Evolutionary conservation across 2,797 vertebrate species (phyloP), one percentile per base, ranked within the genome.

Genomic region (Eremophila alpestris): DNA sequence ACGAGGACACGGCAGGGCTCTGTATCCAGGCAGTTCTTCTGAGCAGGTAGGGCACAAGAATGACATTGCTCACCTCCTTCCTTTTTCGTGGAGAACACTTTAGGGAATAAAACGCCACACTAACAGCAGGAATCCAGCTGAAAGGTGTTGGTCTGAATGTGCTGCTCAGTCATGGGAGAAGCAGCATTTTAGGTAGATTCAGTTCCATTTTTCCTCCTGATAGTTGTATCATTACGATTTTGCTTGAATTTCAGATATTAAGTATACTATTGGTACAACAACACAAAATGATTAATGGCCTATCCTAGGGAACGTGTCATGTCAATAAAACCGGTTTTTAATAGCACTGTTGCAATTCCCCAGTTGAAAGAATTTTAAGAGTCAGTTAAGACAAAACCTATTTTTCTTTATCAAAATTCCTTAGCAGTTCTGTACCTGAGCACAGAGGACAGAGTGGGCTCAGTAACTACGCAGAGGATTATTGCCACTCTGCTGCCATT

Each of bases 371-470:
- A 69, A 83, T 91, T 94, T 91, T 69, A 48, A 48, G 56, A 84
- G 58, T 81, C 62, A n/a, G 73, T 86, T 94, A 87, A 92, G 92
- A 88, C 79, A 92, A 94, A 94, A 74, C 62, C 63, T 77, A 54
- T 93, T 95, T 94, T 92, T 95, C 89, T 36, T 93, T 79, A 73
- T 29, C 92, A 83, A 55, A 87, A 83, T 67, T 90, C 49, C 51
- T 80, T 77, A 87, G 64, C 60, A 52, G 59, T 64, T 76, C 45
- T 82, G 67, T 74, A 54, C n/a, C 67, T 70, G 58, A 90, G 67
- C 48, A 74, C 14, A 46, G 67, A 67, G 60, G 43, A 87, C 32
- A 63, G 80, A 75, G 74, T 48, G 73, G 73, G 36, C 51, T 86
- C 85, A 32, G 56, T 40, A 40, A 40, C 64, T 56, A 24, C 79